These are phyloP conservation scores for Intellagama lesueurii DNA, from an alignment of 2,797 vertebrate species.

Conservation along the genomic window DNA sequence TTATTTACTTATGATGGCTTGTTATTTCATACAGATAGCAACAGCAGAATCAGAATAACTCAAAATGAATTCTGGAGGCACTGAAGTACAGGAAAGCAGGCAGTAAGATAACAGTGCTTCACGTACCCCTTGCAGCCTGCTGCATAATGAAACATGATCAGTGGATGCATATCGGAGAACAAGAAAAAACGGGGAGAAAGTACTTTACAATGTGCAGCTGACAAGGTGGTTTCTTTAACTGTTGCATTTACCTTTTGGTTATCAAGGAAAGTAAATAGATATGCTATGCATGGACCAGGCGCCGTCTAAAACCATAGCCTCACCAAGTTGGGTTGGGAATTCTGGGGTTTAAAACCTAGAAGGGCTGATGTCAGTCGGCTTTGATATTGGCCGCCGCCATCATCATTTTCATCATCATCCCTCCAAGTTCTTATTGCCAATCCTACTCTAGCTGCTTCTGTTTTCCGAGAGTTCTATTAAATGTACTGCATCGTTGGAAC, in stretches of 20 bases:
- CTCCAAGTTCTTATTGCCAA: too few relatives aligned
- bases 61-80: not conserved
- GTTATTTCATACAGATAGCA: not conserved
- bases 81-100: constrained; percentile 1
- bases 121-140: not conserved
- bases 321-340: not conserved
- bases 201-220: not conserved
- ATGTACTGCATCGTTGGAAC: too few relatives aligned
- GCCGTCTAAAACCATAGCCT: too few relatives aligned
- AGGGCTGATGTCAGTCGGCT: not conserved
- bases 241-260: not conserved
- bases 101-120: not conserved
- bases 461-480: too few relatives aligned
- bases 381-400: too few relatives aligned
- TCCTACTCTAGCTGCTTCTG: too few relatives aligned
- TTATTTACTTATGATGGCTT: not conserved
- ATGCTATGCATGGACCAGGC: too few relatives aligned
- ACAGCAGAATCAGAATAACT: not conserved
- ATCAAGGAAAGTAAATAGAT: not conserved
- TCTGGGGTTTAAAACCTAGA: not conserved
- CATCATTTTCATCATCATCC: too few relatives aligned
- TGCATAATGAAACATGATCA: not conserved
- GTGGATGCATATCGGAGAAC: not conserved
- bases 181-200: not conserved
- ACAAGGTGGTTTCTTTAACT: too few relatives aligned